phyloP scores from a whole-genome alignment of 2,888 invertebrate genomes.

The Philaethria dido region DNA sequence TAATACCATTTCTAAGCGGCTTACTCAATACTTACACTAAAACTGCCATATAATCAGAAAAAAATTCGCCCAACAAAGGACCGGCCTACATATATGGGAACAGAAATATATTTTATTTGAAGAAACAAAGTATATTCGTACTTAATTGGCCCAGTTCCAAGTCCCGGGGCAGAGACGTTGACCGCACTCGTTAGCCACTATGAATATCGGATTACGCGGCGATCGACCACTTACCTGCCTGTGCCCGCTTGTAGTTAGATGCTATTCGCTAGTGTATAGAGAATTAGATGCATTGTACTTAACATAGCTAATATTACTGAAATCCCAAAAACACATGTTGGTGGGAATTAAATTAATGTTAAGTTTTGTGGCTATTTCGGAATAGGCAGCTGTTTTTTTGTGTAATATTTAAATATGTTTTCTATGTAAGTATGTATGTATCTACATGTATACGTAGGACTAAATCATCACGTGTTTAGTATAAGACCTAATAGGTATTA shows the following conservation, averaged over 20 bases:
- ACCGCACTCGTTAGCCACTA: slow-evolving; percentile 25
- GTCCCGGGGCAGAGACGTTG: slow-evolving; percentile 19
- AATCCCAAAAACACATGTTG: too few relatives aligned
- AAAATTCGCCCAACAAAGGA: not conserved
- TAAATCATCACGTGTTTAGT: too few relatives aligned
- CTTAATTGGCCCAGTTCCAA: slow-evolving; percentile 25
- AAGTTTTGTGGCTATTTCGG: too few relatives aligned
- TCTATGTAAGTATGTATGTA: too few relatives aligned
- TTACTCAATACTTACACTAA: not conserved
- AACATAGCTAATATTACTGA: too few relatives aligned
- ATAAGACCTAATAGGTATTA: too few relatives aligned
- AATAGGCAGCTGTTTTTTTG: too few relatives aligned
- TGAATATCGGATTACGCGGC: slow-evolving; percentile 14
- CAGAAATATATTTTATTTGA: slow-evolving; percentile 2
- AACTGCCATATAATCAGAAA: not conserved
- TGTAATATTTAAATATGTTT: too few relatives aligned
- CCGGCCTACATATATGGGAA: not conserved
- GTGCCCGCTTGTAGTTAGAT: not conserved
- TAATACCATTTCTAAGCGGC: too few relatives aligned
- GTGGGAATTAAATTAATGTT: too few relatives aligned
- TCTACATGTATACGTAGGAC: too few relatives aligned
- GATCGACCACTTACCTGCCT: slow-evolving; percentile 3
- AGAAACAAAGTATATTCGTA: not conserved
- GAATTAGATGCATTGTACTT: too few relatives aligned
- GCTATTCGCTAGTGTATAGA: not conserved